phyloP scores from a whole-genome alignment of 2,113 vertebrate genomes.

The Galemys pyrenaicus region DNA sequence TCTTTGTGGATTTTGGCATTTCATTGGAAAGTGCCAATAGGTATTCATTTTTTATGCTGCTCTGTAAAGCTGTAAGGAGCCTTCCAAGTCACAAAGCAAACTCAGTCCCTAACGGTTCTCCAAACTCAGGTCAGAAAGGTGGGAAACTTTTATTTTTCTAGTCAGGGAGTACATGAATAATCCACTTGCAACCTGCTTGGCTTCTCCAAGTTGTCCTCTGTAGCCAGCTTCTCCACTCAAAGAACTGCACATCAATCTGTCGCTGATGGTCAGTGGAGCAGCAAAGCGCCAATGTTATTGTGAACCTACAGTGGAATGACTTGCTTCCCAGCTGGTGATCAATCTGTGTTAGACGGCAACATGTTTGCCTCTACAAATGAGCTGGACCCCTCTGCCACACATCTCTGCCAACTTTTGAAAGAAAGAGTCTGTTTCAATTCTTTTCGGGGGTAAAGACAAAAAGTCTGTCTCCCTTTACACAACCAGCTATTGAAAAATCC shows the following conservation, averaged over 20 bases:
- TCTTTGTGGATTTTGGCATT: slow-evolving; percentile 72
- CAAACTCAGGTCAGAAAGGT: slow-evolving; percentile 66
- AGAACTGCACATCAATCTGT: slow-evolving; percentile 64
- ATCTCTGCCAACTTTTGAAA: slow-evolving; percentile 76
- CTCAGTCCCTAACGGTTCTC: not conserved
- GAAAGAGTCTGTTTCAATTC: slow-evolving; percentile 78
- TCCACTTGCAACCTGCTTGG: slow-evolving; percentile 65
- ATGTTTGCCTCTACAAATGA: slow-evolving; percentile 55
- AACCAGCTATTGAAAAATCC: slow-evolving; percentile 62
- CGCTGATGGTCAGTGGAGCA: slow-evolving; percentile 24
- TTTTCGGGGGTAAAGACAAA: slow-evolving; percentile 66
- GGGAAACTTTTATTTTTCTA: slow-evolving; percentile 51
- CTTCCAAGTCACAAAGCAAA: slow-evolving; percentile 62
- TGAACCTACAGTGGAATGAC: slow-evolving; percentile 69
- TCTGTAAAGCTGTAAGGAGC: not conserved
- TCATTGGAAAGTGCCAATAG: slow-evolving; percentile 75
- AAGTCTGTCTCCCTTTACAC: slow-evolving; percentile 49
- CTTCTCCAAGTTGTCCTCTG: slow-evolving; percentile 52
- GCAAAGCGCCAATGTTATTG: slow-evolving; percentile 71
- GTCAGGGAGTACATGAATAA: slow-evolving; percentile 68
- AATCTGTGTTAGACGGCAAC: slow-evolving; percentile 58
- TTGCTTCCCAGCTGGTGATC: slow-evolving; percentile 77
- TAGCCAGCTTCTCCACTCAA: slow-evolving; percentile 44
- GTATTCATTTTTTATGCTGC: slow-evolving; percentile 53
- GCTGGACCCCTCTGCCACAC: slow-evolving; percentile 45